Base-by-base conservation (phyloP, 2,888 invertebrate species). In the Callimorpha dominula region DNA sequence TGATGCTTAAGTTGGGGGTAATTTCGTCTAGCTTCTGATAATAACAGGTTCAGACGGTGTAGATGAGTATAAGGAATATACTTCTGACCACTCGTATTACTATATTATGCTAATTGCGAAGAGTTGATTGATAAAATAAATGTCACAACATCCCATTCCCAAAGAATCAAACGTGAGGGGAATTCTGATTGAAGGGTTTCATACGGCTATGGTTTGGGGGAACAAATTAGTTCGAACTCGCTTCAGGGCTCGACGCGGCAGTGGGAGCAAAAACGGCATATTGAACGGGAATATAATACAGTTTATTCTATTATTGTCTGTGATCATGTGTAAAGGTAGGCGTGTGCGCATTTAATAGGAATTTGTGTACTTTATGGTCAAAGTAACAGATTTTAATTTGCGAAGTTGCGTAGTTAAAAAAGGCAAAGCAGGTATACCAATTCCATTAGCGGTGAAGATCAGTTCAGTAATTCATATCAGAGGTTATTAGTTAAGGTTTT, bases 41-140 rank as follows among this genome's bases (percentile, higher is more conserved):
- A 20, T n/a, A 9, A 11, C 11, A 4, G 9, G 4, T 20, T 57
- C 57, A 57, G 12, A 20, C 20, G 20, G 20, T 20, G 20, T 57
- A 57, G 11, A 57, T 57, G 12, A 11, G 11, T 57, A 20, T 60
- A 60, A 60, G 60, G 6, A 7, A 31, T 20, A 52, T 52, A 76
- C 17, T 72, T 57, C 43, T 49, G 63, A 52, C 68, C 54, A 60
- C 50, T 71, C 50, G 17, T 65, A 3, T 5, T 31, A 65, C 43
- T 73, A 65, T 73, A 75, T 73, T 46, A 71, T 46, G 68, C 71
- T 65, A n/a, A 74, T 67, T 50, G 72, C 78, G 69, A 66, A 68
- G 65, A 71, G 74, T 69, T 68, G 73, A 79, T 79, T 74, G 66
- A 75, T 78, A 78, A 79, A 81, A 83, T 83, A 82, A 77, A 83